Evolutionary conservation across 2,888 invertebrate species (phyloP), one percentile per base, ranked within the genome.

Genomic region (Phengaris arion): DNA sequence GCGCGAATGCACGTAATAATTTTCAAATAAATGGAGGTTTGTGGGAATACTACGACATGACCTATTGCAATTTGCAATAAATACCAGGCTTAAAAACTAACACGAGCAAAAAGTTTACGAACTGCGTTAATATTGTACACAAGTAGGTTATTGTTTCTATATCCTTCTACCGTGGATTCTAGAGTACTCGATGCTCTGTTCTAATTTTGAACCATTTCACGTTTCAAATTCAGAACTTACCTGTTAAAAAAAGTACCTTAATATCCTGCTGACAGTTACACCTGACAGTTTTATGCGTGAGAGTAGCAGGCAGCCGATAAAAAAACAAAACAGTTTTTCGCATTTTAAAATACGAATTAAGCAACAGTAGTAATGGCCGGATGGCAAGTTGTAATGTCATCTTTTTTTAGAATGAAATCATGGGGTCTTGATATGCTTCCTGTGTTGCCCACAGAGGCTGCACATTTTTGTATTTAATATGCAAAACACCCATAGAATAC

Each of bases 341-440:
- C 12, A 64, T 12, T 64, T 64, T 22, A 64, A 35, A 45, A 12
- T 64, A 52, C 35, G 35, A 64, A 2, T 83, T 69, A 48, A 15
- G 48, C 2, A 83, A 84, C 81, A 82, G 82, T 84, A 85, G 85
- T 48, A 69, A 69, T 15, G 5, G 48, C n/a, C 69, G 69, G 48
- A 69, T 69, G 48, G 13, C 6, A 46, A 35, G 45, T 59, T 46
- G 4, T 35, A 35, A 69, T 6, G 6, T 48, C 69, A 45, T 15
- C 13, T 48, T 69, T 54, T 15, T 52, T 22, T 35, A 35, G 4
- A 54, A 54, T 35, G 2, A 51, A 22, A 70, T 70, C 51, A 45
- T 72, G 35, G 7, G 22, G 35, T 72, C 12, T 54, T 54, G 52
- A 22, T 8, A 13, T 35, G 54, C 54, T 72, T 72, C 72, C 72